These are phyloP conservation scores for Aspidoscelis tigris DNA, from an alignment of 2,113 vertebrate species.

Conservation along the genomic window DNA sequence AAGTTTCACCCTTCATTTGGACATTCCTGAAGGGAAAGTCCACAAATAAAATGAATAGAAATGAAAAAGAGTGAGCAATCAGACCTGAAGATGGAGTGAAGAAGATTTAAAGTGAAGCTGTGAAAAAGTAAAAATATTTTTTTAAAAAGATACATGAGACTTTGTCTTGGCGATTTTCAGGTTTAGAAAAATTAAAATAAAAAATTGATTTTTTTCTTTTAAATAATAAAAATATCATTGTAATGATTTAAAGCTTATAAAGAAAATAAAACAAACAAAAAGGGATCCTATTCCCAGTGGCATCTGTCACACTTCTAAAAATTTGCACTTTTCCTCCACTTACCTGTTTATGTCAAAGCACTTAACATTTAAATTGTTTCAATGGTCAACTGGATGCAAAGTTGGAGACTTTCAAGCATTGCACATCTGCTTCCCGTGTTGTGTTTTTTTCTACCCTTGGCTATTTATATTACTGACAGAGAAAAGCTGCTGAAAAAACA, in stretches of 20 bases:
- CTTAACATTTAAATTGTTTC: background rate
- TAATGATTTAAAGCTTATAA: background rate
- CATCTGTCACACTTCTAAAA: conserved; percentile 6
- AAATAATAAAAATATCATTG: background rate
- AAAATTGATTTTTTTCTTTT: no score
- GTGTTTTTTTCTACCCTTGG: background rate
- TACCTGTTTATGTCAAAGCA: background rate
- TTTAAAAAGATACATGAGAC: no score
- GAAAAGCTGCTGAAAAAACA: conserved; percentile 17
- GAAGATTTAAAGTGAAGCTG: no score
- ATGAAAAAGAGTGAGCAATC: no score
- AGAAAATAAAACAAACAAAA: background rate
- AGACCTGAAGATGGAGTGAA: no score
- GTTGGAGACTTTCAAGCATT: background rate
- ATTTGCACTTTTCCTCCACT: background rate
- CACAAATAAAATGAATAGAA: no score
- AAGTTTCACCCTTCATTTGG: no score
- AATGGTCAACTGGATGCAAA: background rate
- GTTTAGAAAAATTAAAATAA: no score
- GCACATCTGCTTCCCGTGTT: background rate
- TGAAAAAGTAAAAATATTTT: no score
- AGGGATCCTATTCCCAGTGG: background rate
- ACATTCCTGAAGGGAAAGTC: no score
- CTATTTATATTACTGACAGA: background rate
- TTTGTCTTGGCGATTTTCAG: no score